Base-by-base conservation (phyloP, 2,888 invertebrate species). In the Choristoneura rosaceana region DNA sequence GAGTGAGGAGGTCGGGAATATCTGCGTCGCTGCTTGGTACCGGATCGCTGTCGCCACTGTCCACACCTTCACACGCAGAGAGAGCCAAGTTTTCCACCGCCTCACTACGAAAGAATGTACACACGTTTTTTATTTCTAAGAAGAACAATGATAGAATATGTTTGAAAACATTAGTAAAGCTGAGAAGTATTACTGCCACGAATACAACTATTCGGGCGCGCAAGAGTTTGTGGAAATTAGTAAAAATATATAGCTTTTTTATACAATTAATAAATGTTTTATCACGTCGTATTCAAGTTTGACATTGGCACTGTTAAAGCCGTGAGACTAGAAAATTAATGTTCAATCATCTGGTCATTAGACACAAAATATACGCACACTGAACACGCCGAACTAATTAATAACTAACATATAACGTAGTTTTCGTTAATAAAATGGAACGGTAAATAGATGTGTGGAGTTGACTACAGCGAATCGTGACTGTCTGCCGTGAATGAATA, bases 81-180 rank as follows among this genome's bases (percentile, higher is more conserved):
- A 93, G 74, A 10, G 93, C 93, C n/a, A 93, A 77, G 38, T 83
- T 89, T 75, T 93, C 93, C 63, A 94, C 93, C 0, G 93, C 93
- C 77, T 93, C 92, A 75, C 93, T 94, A 79, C 15, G 59, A 68
- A 9, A 38, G 25, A 78, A 68, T n/a, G 52, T 55, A 17, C 3
- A 55, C 25, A 9, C 14, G 4, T 3, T 9, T n/a, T n/a, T 61
- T 61, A 8, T 17, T 4, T n/a, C 47, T 9, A 8, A 8, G 17
- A 50, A 15, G 12, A 50, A n/a, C 50, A 43, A 12, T 43, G 10
- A 5, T 15, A 4, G n/a, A 50, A 15, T n/a, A 0, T 50, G n/a
- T n/a, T n/a, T 14, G 14, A 50, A 50, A 38, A 38, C 38, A 5
- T 38, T 38, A 38, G 38, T 38, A 38, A 4, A 38, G 38, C 38